phyloP scores from a whole-genome alignment of 1,140 invertebrate genomes.

The Zaprionus ghesquierei region DNA sequence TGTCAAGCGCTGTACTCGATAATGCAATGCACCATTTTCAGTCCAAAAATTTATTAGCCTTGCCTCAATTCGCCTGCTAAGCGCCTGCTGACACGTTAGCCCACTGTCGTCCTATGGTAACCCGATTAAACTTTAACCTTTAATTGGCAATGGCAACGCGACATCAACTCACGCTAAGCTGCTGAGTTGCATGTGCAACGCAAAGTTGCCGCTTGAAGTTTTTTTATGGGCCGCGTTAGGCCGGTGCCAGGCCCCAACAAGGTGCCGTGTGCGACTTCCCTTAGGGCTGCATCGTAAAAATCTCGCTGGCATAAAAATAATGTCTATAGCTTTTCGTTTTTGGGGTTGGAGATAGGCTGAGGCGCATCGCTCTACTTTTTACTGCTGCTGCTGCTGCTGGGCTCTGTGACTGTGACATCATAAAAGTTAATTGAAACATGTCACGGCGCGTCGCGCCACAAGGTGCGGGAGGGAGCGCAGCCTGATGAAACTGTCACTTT shows the following conservation, averaged over 20 bases:
- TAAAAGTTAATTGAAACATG: slow-evolving; percentile 74
- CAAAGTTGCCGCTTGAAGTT: slow-evolving; percentile 42
- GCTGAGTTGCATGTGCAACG: slow-evolving; percentile 53
- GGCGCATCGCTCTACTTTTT: slow-evolving; percentile 9
- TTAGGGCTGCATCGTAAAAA: slow-evolving; percentile 56
- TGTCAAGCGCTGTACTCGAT: slow-evolving; percentile 36
- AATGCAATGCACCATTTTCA: slow-evolving; percentile 44
- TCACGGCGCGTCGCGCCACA: slow-evolving; percentile 15
- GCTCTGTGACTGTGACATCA: slow-evolving; percentile 13
- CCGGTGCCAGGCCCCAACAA: slow-evolving; percentile 25
- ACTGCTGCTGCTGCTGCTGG: background rate
- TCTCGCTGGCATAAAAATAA: slow-evolving; percentile 64
- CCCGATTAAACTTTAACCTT: slow-evolving; percentile 55
- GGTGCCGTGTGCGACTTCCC: background rate
- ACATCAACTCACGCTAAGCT: background rate
- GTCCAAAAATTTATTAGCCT: slow-evolving; percentile 1
- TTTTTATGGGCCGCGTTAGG: slow-evolving; percentile 56
- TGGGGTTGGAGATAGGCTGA: background rate
- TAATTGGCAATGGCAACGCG: slow-evolving; percentile 40
- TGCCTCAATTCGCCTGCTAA: slow-evolving; percentile 20
- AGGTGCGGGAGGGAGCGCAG: background rate
- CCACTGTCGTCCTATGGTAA: background rate
- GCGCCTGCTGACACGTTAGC: slow-evolving; percentile 52
- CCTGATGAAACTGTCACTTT: slow-evolving; percentile 33
- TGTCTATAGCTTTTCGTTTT: slow-evolving; percentile 54